Conservation (phyloP, 1,140 invertebrate genomes). For the Arion vulgaris region DNA sequence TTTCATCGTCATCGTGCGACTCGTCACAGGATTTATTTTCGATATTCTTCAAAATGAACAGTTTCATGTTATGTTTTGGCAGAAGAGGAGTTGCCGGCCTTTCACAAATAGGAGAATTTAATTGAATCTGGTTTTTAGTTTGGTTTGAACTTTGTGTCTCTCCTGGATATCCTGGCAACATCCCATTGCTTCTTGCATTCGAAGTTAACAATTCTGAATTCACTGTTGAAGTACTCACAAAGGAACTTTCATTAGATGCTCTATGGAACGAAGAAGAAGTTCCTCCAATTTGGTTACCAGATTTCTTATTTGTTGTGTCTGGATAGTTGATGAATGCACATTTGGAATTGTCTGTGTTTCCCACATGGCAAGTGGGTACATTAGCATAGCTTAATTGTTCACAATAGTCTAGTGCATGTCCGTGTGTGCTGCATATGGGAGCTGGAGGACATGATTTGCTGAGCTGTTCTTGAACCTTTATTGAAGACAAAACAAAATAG, state of each 20-base stretch:
- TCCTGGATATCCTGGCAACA: too few relatives aligned
- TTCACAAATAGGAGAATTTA: not conserved
- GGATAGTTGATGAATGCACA: not conserved
- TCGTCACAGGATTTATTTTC: not conserved
- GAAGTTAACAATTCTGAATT: not conserved
- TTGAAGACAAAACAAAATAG: slow-evolving; percentile 5
- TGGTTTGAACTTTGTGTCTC: not conserved
- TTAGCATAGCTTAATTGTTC: not conserved
- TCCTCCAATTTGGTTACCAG: too few relatives aligned
- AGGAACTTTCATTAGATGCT: not conserved
- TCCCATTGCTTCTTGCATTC: not conserved
- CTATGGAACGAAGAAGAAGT: not conserved
- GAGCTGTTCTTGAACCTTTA: not conserved
- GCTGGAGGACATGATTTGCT: not conserved
- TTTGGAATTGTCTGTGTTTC: not conserved
- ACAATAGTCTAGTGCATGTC: too few relatives aligned
- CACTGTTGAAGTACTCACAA: too few relatives aligned
- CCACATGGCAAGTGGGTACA: not conserved
- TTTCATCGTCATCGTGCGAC: not conserved
- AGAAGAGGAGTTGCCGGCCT: not conserved
- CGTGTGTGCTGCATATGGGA: too few relatives aligned
- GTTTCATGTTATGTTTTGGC: not conserved
- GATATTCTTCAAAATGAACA: not conserved
- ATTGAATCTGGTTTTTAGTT: not conserved
- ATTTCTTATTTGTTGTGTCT: too few relatives aligned